Base-by-base conservation (phyloP, 2,888 invertebrate genomes). In the Meiosimyza platycephala region DNA sequence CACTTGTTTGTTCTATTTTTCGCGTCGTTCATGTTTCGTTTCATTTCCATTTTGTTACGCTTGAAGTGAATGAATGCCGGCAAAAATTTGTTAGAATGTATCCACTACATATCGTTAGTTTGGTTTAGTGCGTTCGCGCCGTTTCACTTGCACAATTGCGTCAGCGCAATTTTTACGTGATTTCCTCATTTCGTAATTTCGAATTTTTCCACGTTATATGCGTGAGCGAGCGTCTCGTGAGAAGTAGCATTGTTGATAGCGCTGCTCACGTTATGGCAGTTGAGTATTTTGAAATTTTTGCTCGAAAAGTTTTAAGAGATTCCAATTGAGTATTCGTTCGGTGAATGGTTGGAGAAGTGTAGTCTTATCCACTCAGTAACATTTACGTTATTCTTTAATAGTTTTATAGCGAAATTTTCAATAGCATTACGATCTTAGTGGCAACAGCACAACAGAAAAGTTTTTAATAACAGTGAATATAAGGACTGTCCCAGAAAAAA, bases 141-240 rank as follows among this genome's bases (percentile, higher is more conserved):
- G 13, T 66, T 40, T 54, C 55, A 16, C 54, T 66, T 47, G 16
- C 33, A n/a, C 48, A 48, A 75, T 74, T 75, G 77, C 73, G 77
- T 74, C 74, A 74, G 76, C 73, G 77, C 74, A 65, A 16, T 72
- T 50, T 69, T 47, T 64, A 57, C 63, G 67, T 73, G 59, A 71
- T 72, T 66, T 66, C 33, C 18, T 48, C 54, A 50, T 51, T 40
- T n/a, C 52, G 67, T 57, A 57, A 55, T 28, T 67, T 67, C 67
- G 67, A 67, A 55, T 16, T 66, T 62, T 28, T 15, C 13, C 55
- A 55, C 40, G 47, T 48, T 48, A 28, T 2, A 11, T 16, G 50
- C 9, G 65, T 51, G 52, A 22, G 57, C 16, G 55, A 11, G 55
- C 13, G 3, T 55, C 22, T 28, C 28, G 28, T 28, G 28, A 28